phyloP scores from a whole-genome alignment of 2,797 vertebrate genomes.

The Paratrypauchen microcephalus region DNA sequence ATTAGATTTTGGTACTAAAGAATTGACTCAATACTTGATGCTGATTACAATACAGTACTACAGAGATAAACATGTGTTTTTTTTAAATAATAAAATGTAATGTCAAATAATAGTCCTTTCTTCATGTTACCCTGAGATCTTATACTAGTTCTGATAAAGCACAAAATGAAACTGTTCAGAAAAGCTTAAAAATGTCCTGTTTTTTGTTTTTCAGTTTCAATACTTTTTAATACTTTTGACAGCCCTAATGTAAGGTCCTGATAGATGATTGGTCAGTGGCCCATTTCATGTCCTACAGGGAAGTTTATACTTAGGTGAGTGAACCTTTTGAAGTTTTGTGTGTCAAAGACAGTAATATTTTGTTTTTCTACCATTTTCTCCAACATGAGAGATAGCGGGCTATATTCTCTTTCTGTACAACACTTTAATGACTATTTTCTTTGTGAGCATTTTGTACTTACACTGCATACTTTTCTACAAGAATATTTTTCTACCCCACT shows the following conservation, averaged over 20 bases:
- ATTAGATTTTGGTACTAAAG: too few relatives aligned
- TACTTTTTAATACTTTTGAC: too few relatives aligned
- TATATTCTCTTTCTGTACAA: slow-evolving; percentile 73
- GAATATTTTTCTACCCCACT: slow-evolving; percentile 60
- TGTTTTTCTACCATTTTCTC: slow-evolving; percentile 53
- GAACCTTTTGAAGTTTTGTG: slow-evolving; percentile 29
- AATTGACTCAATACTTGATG: too few relatives aligned
- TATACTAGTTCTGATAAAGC: too few relatives aligned
- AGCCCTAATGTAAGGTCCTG: neutral
- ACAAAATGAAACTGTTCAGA: too few relatives aligned
- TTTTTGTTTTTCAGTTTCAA: too few relatives aligned
- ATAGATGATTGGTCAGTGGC: neutral
- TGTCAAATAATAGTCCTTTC: too few relatives aligned
- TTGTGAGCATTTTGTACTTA: slow-evolving; percentile 54
- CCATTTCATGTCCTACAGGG: neutral
- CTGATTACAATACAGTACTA: too few relatives aligned
- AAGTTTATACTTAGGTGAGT: slow-evolving; percentile 9
- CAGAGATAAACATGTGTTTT: too few relatives aligned
- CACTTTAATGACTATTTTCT: slow-evolving; percentile 26
- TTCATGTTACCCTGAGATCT: too few relatives aligned
- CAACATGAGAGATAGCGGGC: slow-evolving; percentile 79
- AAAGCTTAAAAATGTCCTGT: too few relatives aligned
- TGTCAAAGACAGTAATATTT: slow-evolving; percentile 28
- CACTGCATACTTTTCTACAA: slow-evolving; percentile 56
- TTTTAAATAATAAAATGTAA: too few relatives aligned